Evolutionary conservation across 2,888 invertebrate genomes (phyloP), one percentile per base, ranked within the genome.

Genomic region (Cylloceria caligata): DNA sequence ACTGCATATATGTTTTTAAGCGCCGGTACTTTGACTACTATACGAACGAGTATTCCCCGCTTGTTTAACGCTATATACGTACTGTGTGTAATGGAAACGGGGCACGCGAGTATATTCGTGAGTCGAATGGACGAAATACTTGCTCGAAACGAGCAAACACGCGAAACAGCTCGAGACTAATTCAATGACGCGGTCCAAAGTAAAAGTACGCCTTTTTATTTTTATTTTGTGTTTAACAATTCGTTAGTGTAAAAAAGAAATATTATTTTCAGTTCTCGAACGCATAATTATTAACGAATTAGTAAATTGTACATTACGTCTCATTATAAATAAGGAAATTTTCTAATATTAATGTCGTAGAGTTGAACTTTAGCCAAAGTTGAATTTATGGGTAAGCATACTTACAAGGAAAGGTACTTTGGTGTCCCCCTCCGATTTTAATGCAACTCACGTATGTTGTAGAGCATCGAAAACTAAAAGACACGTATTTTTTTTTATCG

Each of bases 11-110:
- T 71, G 42, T 57, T 19, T 39, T 6, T 36, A 55, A 71, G 55
- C 39, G 67, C 65, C 68, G 55, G 55, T 78, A 78, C 81, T 78
- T 81, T 78, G 64, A 74, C 67, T 74, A 65, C 81, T 36, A 60
- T 21, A 55, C 36, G 45, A 74, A 64, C 68, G 27, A 36, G 78
- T 81, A 74, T 81, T 77, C 73, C 11, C 77, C 49, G 68, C 60
- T 81, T 73, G 72, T 74, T 81, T 81, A 81, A 81, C 73, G 73
- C 77, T 65, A 69, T 74, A 65, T 73, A 78, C 77, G 77, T 67
- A 74, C 60, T 42, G 57, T 60, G 4, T 65, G 69, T 78, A 82
- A 82, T 82, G 64, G 81, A 74, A 74, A 49, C 73, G 60, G 42
- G 74, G 52, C 81, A 82, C 81, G 81, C 81, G 52, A 81, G 60